phyloP scores from a whole-genome alignment of 2,113 vertebrate genomes.

The Acanthisitta chloris region DNA sequence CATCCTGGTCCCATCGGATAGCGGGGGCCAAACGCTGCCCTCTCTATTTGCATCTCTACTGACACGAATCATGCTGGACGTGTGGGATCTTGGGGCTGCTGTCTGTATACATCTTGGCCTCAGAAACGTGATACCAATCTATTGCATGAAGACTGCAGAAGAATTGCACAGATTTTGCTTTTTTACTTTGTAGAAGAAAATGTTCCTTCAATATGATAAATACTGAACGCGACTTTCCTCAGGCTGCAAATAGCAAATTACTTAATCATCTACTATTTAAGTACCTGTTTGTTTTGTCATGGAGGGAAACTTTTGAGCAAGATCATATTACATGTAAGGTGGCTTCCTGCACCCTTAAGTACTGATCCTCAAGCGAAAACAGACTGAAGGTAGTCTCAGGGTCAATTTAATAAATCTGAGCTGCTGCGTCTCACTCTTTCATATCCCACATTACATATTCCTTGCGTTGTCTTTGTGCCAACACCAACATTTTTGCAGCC shows the following conservation, averaged over 20 bases:
- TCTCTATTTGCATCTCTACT: not conserved
- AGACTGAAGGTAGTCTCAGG: not conserved
- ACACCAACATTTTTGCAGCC: not conserved
- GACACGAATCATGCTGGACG: not conserved
- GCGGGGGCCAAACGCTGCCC: not conserved
- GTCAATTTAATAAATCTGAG: not conserved
- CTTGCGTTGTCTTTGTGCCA: not conserved
- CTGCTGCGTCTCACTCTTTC: not conserved
- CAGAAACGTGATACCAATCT: not conserved
- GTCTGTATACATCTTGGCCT: not conserved
- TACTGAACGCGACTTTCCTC: not conserved
- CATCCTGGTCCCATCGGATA: not conserved
- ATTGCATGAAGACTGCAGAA: not conserved
- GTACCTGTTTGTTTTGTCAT: constrained; percentile 24
- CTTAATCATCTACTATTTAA: constrained; percentile 43
- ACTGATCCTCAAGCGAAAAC: not conserved
- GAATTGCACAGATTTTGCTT: not conserved
- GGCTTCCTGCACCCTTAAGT: not conserved
- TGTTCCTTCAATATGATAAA: not conserved
- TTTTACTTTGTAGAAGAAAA: not conserved
- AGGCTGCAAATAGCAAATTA: constrained; percentile 19
- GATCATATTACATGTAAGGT: not conserved
- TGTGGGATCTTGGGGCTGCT: not conserved
- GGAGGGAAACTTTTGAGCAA: not conserved
- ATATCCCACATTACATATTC: not conserved